A percentile compares a stretch with the other conserved stretches of the same genome.
Evolutionary conservation across 2,888 invertebrate genomes (phyloP).

Genomic region (Caradrina clavipalpis): DNA sequence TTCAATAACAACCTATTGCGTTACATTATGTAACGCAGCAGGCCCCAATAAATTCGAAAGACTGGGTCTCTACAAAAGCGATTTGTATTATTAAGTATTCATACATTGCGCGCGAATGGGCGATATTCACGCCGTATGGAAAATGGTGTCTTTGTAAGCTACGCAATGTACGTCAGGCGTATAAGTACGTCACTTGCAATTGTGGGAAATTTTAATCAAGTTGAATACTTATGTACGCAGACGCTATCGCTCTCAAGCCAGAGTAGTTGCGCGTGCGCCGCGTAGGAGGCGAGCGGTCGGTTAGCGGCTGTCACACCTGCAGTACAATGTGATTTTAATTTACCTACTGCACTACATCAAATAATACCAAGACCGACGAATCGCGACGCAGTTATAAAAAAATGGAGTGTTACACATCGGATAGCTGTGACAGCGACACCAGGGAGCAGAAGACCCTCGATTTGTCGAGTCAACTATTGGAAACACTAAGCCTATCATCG

Average conservation of each 20-base stretch:
- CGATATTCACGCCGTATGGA: not conserved
- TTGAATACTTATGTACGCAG: constrained; percentile 43
- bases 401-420: constrained; percentile 96
- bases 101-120: constrained; percentile 33
- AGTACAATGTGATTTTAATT: constrained; percentile 76
- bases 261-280: constrained; percentile 87
- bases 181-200: constrained; percentile 7
- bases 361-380: constrained; percentile 59
- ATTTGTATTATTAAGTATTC: constrained; percentile 8
- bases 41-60: constrained; percentile 32
- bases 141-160: not conserved
- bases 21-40: constrained; percentile 52
- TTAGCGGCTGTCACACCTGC: constrained; percentile 44
- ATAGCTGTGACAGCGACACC: constrained; percentile 95
- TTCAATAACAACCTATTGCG: constrained; percentile 45
- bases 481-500: constrained; percentile 89
- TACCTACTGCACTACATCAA: constrained; percentile 52
- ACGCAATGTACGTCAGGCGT: constrained; percentile 46
- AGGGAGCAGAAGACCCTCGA: constrained; percentile 94
- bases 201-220: constrained; percentile 43
- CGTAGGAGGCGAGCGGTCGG: constrained; percentile 67
- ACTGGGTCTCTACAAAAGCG: constrained; percentile 4
- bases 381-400: constrained; percentile 63
- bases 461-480: constrained; percentile 88
- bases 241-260: constrained; percentile 52